Conservation (phyloP, 2,113 vertebrate genomes). For the Naja naja region DNA sequence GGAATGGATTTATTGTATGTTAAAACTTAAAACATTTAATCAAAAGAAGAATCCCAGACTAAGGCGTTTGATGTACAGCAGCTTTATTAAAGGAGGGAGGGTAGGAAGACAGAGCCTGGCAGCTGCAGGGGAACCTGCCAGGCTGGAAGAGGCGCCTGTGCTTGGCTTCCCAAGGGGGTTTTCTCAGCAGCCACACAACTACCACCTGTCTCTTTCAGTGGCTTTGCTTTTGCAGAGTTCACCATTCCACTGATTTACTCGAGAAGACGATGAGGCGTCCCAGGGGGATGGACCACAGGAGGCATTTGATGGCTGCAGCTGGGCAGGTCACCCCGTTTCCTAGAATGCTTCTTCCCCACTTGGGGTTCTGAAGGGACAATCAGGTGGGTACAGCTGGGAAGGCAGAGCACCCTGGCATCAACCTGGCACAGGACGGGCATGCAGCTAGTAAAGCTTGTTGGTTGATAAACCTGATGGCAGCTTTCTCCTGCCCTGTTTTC, state of each 20-base stretch:
- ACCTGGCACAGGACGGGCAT: neutral
- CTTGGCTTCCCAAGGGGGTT: neutral
- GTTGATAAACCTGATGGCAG: neutral
- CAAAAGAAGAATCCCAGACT: neutral
- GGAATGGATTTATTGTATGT: too few species aligned
- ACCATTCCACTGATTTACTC: neutral
- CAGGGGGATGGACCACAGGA: neutral
- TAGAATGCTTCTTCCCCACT: neutral
- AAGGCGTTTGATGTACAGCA: neutral
- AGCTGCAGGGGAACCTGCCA: neutral
- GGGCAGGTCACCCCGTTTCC: neutral
- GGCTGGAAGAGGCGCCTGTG: neutral
- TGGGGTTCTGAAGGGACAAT: neutral
- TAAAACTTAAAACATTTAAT: too few species aligned
- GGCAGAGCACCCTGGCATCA: neutral
- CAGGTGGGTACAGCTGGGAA: neutral
- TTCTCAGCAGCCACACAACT: neutral
- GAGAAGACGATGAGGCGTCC: neutral
- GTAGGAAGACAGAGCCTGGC: neutral
- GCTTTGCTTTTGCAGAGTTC: neutral
- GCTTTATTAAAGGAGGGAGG: conserved; percentile 52
- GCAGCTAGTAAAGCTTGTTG: neutral
- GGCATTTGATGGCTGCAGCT: neutral
- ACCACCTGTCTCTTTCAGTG: rapidly evolving
- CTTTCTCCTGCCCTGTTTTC: neutral